phyloP scores from a whole-genome alignment of 1,140 invertebrate species.

The Papilio glaucus region DNA sequence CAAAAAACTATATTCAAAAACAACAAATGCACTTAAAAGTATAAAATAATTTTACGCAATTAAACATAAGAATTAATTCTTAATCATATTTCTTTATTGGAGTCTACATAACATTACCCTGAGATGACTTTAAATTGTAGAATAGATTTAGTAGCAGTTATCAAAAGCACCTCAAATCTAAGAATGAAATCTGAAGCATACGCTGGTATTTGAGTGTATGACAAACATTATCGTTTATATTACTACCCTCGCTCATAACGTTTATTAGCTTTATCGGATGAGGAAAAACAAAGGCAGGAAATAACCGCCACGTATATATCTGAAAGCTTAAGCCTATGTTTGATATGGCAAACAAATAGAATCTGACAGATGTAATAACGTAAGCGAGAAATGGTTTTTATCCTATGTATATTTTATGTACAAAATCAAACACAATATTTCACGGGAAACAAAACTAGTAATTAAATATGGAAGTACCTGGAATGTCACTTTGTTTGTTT shows the following conservation, averaged over 20 bases:
- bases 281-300: conserved; percentile 21
- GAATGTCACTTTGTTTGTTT: too few species aligned
- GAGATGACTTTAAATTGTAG: too few species aligned
- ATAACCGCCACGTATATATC: conserved; percentile 5
- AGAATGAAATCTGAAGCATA: conserved; percentile 16
- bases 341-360: conserved; percentile 18
- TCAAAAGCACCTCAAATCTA: neutral
- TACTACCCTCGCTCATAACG: conserved; percentile 15
- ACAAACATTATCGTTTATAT: conserved; percentile 17
- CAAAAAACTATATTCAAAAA: too few species aligned
- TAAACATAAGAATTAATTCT: too few species aligned
- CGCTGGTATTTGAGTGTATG: conserved; percentile 14
- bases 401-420: neutral
- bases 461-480: too few species aligned
- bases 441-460: too few species aligned
- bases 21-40: too few species aligned
- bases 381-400: conserved; percentile 3
- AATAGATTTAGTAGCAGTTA: neutral
- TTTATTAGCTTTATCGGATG: conserved; percentile 29
- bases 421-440: neutral
- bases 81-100: too few species aligned
- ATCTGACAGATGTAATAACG: conserved; percentile 17
- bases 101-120: too few species aligned
- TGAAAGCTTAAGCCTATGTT: conserved; percentile 14
- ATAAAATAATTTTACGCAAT: too few species aligned